These are phyloP conservation scores for Apeira syringaria DNA, from an alignment of 2,888 invertebrate species.

Conservation along the genomic window DNA sequence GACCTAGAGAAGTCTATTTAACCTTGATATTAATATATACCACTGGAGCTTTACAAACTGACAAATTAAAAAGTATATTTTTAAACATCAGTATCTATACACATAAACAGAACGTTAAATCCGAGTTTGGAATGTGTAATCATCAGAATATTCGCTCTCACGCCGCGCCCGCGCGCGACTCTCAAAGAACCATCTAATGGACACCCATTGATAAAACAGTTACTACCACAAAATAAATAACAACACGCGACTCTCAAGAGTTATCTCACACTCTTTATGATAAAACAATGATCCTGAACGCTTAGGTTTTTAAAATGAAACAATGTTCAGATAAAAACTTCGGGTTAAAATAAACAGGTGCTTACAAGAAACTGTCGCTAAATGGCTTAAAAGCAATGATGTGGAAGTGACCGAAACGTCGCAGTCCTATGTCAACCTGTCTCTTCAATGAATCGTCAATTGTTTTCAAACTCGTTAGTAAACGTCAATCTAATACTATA, in stretches of 20 bases:
- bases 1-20: too few relatives aligned
- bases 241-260: slow-evolving; percentile 42
- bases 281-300: slow-evolving; percentile 34
- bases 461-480: slow-evolving; percentile 56
- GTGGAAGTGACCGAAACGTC: slow-evolving; percentile 59
- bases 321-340: slow-evolving; percentile 9
- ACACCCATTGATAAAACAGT: slow-evolving; percentile 59
- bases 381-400: slow-evolving; percentile 53
- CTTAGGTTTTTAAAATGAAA: slow-evolving; percentile 22
- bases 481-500: slow-evolving; percentile 69
- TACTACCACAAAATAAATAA: slow-evolving; percentile 62
- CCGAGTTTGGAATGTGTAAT: slow-evolving; percentile 40
- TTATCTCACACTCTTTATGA: slow-evolving; percentile 50
- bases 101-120: slow-evolving; percentile 31
- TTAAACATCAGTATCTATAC: too few relatives aligned
- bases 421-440: slow-evolving; percentile 63
- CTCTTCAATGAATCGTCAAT: slow-evolving; percentile 58
- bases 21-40: too few relatives aligned
- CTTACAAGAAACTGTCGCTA: slow-evolving; percentile 36
- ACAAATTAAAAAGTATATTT: too few relatives aligned
- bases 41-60: too few relatives aligned
- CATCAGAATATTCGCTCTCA: slow-evolving; percentile 49
- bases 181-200: slow-evolving; percentile 52
- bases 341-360: slow-evolving; percentile 5
- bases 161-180: slow-evolving; percentile 49